phyloP scores from a whole-genome alignment of 1,140 invertebrate genomes.

The Macrocentrus cingulum region DNA sequence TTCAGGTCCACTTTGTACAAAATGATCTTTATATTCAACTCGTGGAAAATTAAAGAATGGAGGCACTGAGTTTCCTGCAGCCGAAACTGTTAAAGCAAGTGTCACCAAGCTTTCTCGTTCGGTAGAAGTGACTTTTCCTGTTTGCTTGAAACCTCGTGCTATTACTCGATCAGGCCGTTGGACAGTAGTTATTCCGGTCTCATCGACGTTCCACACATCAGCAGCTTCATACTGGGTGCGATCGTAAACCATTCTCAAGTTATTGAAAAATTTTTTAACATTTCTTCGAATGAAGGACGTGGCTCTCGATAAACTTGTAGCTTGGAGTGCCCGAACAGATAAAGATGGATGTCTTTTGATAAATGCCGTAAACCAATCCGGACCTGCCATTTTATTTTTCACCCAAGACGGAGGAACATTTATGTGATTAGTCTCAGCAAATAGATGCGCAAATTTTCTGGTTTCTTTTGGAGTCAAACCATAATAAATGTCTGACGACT shows the following conservation, averaged over 20 bases:
- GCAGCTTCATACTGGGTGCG: slow-evolving; percentile 29
- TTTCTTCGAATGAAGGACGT: slow-evolving; percentile 40
- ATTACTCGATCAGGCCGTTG: slow-evolving; percentile 45
- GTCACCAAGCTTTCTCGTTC: slow-evolving; percentile 56
- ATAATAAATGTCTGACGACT: slow-evolving; percentile 32
- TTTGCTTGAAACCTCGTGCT: slow-evolving; percentile 51
- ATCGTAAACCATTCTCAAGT: slow-evolving; percentile 26
- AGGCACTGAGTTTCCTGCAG: slow-evolving; percentile 46
- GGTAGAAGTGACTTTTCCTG: slow-evolving; percentile 49
- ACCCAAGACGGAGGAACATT: slow-evolving; percentile 42
- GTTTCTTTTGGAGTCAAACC: slow-evolving; percentile 32
- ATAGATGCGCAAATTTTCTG: slow-evolving; percentile 37
- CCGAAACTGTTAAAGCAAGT: slow-evolving; percentile 43
- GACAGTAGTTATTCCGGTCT: slow-evolving; percentile 56
- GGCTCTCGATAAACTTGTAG: slow-evolving; percentile 43
- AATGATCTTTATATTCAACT: slow-evolving; percentile 16
- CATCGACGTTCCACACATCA: slow-evolving; percentile 49
- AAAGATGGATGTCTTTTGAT: slow-evolving; percentile 39
- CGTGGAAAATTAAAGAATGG: slow-evolving; percentile 45
- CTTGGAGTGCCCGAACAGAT: slow-evolving; percentile 43
- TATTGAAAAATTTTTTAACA: slow-evolving; percentile 38
- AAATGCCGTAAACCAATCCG: slow-evolving; percentile 47
- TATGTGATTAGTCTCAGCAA: slow-evolving; percentile 29
- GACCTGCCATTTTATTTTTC: slow-evolving; percentile 38
- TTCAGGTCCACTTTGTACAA: slow-evolving; percentile 34